Evolutionary conservation across 2,113 vertebrate genomes (phyloP).

Genomic region (Oreochromis spilurus): DNA sequence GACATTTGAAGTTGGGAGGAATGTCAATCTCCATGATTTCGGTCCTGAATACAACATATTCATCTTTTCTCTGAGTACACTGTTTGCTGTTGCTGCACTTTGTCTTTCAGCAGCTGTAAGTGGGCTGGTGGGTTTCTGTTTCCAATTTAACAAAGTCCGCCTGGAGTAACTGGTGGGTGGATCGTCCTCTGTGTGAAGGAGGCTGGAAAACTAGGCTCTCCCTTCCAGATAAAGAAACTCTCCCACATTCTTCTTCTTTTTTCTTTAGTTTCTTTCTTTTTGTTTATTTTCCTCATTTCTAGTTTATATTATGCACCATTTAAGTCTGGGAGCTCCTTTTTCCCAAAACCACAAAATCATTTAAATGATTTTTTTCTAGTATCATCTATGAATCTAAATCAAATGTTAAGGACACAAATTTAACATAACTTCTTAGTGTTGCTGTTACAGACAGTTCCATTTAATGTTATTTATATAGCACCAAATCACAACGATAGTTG

Average conservation of each 20-base stretch:
- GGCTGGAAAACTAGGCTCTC: neutral
- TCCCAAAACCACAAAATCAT: neutral
- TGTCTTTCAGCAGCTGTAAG: neutral
- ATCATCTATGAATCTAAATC: neutral
- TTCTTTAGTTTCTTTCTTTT: neutral
- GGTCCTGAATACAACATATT: neutral
- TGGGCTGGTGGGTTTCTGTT: neutral
- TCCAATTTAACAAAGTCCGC: neutral
- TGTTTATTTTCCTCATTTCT: neutral
- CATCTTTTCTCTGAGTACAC: neutral
- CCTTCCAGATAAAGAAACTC: neutral
- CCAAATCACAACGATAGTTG: neutral
- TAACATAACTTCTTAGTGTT: neutral
- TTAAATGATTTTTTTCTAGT: neutral
- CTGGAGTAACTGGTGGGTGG: neutral
- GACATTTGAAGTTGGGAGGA: neutral
- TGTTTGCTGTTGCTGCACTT: neutral
- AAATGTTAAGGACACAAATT: neutral
- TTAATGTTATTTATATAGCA: neutral
- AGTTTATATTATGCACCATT: neutral
- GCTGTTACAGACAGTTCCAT: neutral
- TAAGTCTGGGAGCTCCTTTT: neutral
- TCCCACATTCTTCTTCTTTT: neutral
- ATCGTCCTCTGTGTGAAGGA: neutral
- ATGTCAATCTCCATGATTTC: neutral